Evolutionary conservation across 2,888 invertebrate genomes (phyloP).

Genomic region (Hypolimnas misippus): DNA sequence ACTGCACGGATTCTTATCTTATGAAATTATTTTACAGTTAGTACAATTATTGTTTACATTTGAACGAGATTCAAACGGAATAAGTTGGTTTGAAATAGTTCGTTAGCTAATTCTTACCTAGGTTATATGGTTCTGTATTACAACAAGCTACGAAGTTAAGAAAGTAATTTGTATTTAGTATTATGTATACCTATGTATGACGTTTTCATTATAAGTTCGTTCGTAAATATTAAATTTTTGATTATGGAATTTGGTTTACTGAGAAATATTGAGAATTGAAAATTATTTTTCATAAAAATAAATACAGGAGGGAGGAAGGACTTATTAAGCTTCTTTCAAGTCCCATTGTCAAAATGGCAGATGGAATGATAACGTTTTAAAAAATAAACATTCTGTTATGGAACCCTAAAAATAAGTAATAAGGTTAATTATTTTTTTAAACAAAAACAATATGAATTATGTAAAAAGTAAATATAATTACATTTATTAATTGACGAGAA

Average conservation of each 20-base stretch:
- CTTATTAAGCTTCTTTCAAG: no score
- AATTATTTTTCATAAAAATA: no score
- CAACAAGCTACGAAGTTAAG: no score
- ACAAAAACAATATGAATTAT: slow-evolving; percentile 4
- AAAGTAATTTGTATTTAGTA: no score
- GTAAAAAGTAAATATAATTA: background rate
- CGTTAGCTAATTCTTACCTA: background rate
- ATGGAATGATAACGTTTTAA: no score
- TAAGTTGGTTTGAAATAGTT: background rate
- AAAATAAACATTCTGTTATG: background rate
- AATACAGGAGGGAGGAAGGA: no score
- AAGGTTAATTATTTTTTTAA: background rate
- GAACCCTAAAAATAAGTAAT: background rate
- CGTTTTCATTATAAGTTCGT: no score
- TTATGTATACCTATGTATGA: no score
- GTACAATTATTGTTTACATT: slow-evolving; percentile 8
- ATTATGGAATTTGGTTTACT: no score
- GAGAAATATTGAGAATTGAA: no score
- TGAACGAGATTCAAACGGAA: slow-evolving; percentile 3
- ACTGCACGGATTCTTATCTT: slow-evolving; percentile 7
- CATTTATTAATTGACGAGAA: background rate
- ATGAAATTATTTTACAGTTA: slow-evolving; percentile 14
- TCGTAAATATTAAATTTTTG: no score
- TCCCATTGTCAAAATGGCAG: no score
- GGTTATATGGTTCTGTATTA: background rate